Conservation (phyloP, 2,888 invertebrate genomes). For the Cordylochernes scorpioides region DNA sequence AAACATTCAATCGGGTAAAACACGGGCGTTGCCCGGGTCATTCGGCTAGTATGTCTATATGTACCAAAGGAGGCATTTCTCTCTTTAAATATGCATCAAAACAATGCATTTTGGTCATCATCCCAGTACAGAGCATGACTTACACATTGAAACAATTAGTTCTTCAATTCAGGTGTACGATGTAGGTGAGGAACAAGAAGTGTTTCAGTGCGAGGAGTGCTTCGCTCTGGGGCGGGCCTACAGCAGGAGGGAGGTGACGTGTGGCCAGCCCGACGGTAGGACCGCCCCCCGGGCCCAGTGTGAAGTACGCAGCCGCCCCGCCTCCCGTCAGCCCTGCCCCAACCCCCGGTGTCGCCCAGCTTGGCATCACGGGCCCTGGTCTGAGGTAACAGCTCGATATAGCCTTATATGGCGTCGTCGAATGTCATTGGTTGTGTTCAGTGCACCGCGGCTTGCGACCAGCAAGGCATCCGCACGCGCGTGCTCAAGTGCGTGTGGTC, state of each 20-base stretch:
- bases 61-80: too few relatives aligned
- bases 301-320: constrained; percentile 41
- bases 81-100: too few relatives aligned
- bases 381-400: constrained; percentile 36
- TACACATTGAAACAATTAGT: too few relatives aligned
- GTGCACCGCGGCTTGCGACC: constrained; percentile 56
- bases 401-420: too few relatives aligned
- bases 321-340: constrained; percentile 47
- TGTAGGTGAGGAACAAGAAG: too few relatives aligned
- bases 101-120: too few relatives aligned
- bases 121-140: too few relatives aligned
- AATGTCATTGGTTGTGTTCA: constrained; percentile 13
- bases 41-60: too few relatives aligned
- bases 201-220: constrained; percentile 43
- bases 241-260: constrained; percentile 38
- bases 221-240: constrained; percentile 48
- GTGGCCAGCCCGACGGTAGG: constrained; percentile 28
- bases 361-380: constrained; percentile 79
- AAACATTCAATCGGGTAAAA: too few relatives aligned
- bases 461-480: constrained; percentile 57
- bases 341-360: constrained; percentile 57
- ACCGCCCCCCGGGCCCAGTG: constrained; percentile 33
- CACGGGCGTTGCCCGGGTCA: too few relatives aligned
- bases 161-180: too few relatives aligned
- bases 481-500: constrained; percentile 79